Percentiles rank a stretch among this genome's conserved stretches.
Conservation (phyloP, 2,113 vertebrate species). For the Mola mola region DNA sequence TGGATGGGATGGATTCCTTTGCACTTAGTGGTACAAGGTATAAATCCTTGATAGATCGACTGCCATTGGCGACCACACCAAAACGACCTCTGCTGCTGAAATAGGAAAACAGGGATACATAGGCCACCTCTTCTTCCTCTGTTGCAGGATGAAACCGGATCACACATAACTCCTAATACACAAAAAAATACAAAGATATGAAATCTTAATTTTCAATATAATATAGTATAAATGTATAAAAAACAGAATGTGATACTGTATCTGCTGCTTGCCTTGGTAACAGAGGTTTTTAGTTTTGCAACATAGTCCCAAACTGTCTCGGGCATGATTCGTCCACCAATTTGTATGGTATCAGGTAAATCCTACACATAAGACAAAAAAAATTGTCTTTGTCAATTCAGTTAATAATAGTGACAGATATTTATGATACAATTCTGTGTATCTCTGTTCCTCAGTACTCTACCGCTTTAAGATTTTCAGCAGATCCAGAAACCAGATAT, state of each 20-base stretch:
- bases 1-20: constrained; percentile 90
- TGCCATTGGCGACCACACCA: constrained; percentile 94
- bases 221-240: background rate
- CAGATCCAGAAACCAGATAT: constrained; percentile 92
- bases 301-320: constrained; percentile 99
- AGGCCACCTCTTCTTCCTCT: constrained; percentile 97
- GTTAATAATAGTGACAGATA: background rate
- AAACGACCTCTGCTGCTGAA: constrained; percentile 97
- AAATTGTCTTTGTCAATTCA: background rate
- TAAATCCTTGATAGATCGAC: constrained; percentile 93
- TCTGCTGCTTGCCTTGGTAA: constrained; percentile 88
- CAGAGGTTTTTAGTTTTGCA: constrained; percentile 92
- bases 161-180: constrained; percentile 90
- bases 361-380: constrained; percentile 83
- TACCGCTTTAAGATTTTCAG: constrained; percentile 92
- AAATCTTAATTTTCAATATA: background rate
- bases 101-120: constrained; percentile 98
- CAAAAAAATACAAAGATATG: constrained; percentile 34
- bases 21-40: constrained; percentile 95
- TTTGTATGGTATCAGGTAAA: constrained; percentile 95
- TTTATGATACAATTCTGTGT: background rate
- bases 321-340: constrained; percentile 94
- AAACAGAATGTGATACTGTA: background rate
- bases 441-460: constrained; percentile 9
- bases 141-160: constrained; percentile 96